phyloP scores from a whole-genome alignment of 2,888 invertebrate genomes.

The Amblyteles armatorius region DNA sequence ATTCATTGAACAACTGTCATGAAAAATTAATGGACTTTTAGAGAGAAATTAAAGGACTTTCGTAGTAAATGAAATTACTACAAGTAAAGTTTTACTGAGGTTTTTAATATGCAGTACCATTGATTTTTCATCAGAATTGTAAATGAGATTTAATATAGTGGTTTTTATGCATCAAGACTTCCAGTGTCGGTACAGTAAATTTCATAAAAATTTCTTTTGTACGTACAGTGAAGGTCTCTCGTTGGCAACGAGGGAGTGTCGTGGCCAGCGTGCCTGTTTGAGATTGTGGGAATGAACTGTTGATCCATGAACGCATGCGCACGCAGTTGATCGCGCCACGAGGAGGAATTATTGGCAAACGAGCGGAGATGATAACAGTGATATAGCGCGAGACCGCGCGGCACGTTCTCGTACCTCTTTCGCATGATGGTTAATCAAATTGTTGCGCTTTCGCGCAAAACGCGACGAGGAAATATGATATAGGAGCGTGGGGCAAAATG shows the following conservation, averaged over 20 bases:
- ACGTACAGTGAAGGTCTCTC: conserved; percentile 52
- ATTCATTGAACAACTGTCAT: too few relatives aligned
- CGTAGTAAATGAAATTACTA: too few relatives aligned
- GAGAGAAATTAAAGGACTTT: too few relatives aligned
- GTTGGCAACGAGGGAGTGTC: conserved; percentile 54
- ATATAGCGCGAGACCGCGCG: conserved; percentile 17
- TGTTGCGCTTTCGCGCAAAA: conserved; percentile 52
- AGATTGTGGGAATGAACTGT: conserved; percentile 52
- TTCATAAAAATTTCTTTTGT: too few relatives aligned
- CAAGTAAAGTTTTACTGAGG: too few relatives aligned
- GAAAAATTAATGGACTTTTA: too few relatives aligned
- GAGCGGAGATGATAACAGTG: conserved; percentile 45
- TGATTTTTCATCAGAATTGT: too few relatives aligned
- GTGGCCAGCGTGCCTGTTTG: conserved; percentile 7
- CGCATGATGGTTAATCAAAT: conserved; percentile 51
- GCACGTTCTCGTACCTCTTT: conserved; percentile 12
- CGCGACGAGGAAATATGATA: conserved; percentile 45
- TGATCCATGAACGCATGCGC: conserved; percentile 20
- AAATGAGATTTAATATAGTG: too few relatives aligned
- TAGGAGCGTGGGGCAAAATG: neutral
- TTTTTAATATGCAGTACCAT: too few relatives aligned
- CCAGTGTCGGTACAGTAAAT: neutral
- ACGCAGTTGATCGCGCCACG: conserved; percentile 4
- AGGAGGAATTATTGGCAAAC: conserved; percentile 58
- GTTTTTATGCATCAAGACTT: too few relatives aligned